Evolutionary conservation across 2,113 vertebrate genomes (phyloP), one percentile per base, ranked within the genome.

Genomic region (Oreochromis niloticus): DNA sequence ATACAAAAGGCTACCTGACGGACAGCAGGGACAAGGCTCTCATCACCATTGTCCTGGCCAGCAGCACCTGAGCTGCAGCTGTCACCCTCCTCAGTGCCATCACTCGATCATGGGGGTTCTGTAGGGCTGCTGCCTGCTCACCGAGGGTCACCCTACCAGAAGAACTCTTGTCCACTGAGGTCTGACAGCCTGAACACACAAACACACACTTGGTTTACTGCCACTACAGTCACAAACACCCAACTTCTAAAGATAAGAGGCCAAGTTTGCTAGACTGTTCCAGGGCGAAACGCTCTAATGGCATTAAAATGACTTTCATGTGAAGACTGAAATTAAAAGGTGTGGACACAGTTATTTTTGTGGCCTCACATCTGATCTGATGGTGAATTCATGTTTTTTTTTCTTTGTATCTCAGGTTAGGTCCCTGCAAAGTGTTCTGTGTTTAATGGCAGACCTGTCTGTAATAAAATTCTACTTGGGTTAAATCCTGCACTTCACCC

Each of bases 41-140:
- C 99, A 99, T 99, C 91, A 99, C 98, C 99, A 99, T 99, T 11
- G 98, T 99, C 90, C 99, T 96, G 85, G 99, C 98, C 87, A 99
- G 95, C 50, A 99, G 97, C 32, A 99, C 98, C 90, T 99, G 99
- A 6, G 99, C 98, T 1, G 99, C 99, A 8, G 98, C 97, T 1
- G 98, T 99, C 87, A 99, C 98, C 94, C 99, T 97, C 90, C 97
- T 96, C 32, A 99, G 94, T 8, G 98, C 99, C 96, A 98, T 97
- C 32, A 99, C 97, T 1, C 98, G 97, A 93, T 99, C 99, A 0
- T 99, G 97, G 2, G 99, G 98, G 87, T 96, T 98, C 83, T 96
- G 96, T 1, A 99, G 95, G 2, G 97, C 97, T 11, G 98, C 97
- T 0, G 98, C 98, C 95, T 99, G 99, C 82, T 99, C 99, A 6